Percentiles rank a stretch among this genome's conserved stretches.
Evolutionary conservation across 2,888 invertebrate species (phyloP).

Genomic region (Drosophila dives): DNA sequence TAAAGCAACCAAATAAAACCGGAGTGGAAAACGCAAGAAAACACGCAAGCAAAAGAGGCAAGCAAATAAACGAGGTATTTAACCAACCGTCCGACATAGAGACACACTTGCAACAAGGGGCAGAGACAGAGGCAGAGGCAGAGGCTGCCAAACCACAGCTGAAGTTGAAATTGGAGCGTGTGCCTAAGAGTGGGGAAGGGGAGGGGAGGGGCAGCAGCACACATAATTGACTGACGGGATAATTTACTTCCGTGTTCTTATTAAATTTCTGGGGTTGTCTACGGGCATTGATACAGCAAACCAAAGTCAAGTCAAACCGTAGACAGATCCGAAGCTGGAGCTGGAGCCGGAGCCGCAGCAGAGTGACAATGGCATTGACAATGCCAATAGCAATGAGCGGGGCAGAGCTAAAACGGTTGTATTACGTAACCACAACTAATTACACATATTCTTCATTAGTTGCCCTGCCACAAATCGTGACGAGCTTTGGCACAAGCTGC

Average conservation of each 20-base stretch:
- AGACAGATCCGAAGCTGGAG: neutral
- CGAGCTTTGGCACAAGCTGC: conserved; percentile 33
- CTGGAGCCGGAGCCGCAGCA: conserved; percentile 9
- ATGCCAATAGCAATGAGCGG: conserved; percentile 44
- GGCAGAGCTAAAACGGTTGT: conserved; percentile 35
- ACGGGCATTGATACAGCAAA: conserved; percentile 66
- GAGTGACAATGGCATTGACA: conserved; percentile 47
- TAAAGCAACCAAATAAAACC: conserved; percentile 77
- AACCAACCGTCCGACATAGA: conserved; percentile 16
- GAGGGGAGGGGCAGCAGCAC: conserved; percentile 33
- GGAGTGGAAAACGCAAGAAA: conserved; percentile 51
- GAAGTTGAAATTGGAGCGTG: neutral
- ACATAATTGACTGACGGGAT: conserved; percentile 76
- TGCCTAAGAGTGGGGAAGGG: neutral
- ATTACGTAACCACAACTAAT: conserved; percentile 76
- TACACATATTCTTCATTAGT: conserved; percentile 74
- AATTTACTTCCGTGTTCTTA: conserved; percentile 79
- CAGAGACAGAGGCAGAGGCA: neutral
- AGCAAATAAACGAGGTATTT: conserved; percentile 77
- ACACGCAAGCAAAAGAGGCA: conserved; percentile 48
- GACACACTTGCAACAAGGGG: conserved; percentile 1
- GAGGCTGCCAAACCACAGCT: too few relatives aligned
- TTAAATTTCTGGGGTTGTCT: conserved; percentile 79
- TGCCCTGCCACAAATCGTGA: conserved; percentile 59
- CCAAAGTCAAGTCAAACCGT: conserved; percentile 2